A percentile compares a stretch with the other conserved stretches of the same genome.
Conservation (phyloP, 2,113 vertebrate species). For the Eulacestoma nigropectus region DNA sequence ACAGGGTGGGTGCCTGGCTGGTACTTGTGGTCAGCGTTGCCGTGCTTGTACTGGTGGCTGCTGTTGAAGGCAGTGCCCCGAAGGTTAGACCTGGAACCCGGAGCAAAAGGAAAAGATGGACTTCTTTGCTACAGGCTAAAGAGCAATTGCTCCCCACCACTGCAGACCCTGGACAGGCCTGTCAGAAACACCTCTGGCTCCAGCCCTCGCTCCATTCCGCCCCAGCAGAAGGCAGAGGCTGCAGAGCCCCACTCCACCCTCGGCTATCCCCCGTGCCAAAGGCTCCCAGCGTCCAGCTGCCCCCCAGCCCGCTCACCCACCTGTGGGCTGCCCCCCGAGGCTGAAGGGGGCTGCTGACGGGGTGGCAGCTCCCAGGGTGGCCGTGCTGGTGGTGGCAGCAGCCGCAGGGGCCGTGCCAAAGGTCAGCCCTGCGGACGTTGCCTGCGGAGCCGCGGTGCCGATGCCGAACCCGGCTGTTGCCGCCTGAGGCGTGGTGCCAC, state of each 20-base stretch:
- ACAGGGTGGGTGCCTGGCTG: slow-evolving; percentile 61
- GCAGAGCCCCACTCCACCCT: not conserved
- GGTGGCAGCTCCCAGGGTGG: slow-evolving; percentile 2
- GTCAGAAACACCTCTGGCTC: fast-evolving
- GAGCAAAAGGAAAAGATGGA: not conserved
- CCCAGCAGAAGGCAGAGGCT: not conserved
- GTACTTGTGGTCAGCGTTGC: not conserved
- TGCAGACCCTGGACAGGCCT: not conserved
- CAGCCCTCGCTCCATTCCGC: fast-evolving
- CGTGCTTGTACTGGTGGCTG: not conserved
- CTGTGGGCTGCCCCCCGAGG: slow-evolving; percentile 35
- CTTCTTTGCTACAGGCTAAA: not conserved
- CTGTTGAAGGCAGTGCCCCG: not conserved
- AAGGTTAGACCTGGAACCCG: slow-evolving; percentile 48
- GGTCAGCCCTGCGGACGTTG: slow-evolving; percentile 16
- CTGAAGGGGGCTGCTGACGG: slow-evolving; percentile 60
- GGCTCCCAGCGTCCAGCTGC: not conserved
- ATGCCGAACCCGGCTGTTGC: slow-evolving; percentile 12
- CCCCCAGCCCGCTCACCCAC: slow-evolving; percentile 33
- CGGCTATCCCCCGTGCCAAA: fast-evolving
- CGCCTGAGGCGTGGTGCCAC: not conserved
- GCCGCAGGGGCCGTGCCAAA: slow-evolving; percentile 69
- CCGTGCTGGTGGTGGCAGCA: slow-evolving; percentile 15
- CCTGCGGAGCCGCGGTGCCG: not conserved
- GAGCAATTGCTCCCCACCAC: not conserved